Evolutionary conservation across 2,113 vertebrate species (phyloP), one percentile per base, ranked within the genome.

Genomic region (Pteruthius melanotis): DNA sequence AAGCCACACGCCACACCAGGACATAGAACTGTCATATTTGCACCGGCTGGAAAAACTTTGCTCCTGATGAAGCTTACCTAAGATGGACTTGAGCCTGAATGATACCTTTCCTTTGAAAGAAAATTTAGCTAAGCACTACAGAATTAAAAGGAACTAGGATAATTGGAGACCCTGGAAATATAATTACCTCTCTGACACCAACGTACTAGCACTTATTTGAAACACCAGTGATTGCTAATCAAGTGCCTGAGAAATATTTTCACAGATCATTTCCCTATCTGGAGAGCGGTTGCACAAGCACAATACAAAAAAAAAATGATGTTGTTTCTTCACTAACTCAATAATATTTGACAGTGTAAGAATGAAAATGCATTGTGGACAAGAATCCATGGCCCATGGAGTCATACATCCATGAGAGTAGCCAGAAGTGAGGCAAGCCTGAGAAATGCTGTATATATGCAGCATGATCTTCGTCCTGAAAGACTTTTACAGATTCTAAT

Each of bases 401-500:
- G 5, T 24, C 18, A n/a, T n/a, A 47, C 35, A 3, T 20, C 20
- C 10, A 26, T 45, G 28, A 45, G 15, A 54, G 5, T 1, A 72
- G 18, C 12, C n/a, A 53, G 23, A 56, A 66, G 12, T 14, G 24
- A 77, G 27, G 18, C 7, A 47, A 56, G 15, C 21, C 12, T 60
- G 39, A 87, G 37, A 65, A 84, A 56, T 1, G 0, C 2, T 52
- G 18, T 16, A 12, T 26, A 5, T 31, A 24, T 0, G 1, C 0
- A 2, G 14, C 52, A 22, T 10, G 1, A 45, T 39, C 49, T 77
- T 92, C 47, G 7, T 47, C 33, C 18, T 69, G 15, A 72, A 84
- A 69, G 10, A 16, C 2, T 56, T 60, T 35, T n/a, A 28, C 21
- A 33, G 14, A 6, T 74, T 52, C 52, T n/a, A 50, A 22, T 22